Conservation (phyloP, 2,888 invertebrate species). For the Dryobota labecula region DNA sequence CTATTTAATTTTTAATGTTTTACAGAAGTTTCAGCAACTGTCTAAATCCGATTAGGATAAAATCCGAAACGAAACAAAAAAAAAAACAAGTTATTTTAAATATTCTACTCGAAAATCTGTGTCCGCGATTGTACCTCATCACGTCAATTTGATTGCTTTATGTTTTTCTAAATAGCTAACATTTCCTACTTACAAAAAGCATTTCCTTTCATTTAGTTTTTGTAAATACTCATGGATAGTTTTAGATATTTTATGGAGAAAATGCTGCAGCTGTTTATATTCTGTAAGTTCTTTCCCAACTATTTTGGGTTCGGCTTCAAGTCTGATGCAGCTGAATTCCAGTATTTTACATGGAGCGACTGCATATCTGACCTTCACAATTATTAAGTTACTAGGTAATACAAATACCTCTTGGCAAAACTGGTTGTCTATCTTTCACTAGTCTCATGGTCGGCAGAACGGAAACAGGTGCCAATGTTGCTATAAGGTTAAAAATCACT, state of each 20-base stretch:
- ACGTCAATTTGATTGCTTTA: neutral
- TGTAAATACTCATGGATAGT: conserved; percentile 23
- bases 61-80: neutral
- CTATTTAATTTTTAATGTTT: neutral
- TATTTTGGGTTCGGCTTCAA: too few species aligned
- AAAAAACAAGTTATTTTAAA: conserved; percentile 3
- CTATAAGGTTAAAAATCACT: too few species aligned
- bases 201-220: conserved; percentile 19
- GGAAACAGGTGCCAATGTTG: too few species aligned
- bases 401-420: too few species aligned
- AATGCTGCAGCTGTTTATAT: conserved; percentile 34
- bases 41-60: neutral
- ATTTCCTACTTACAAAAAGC: neutral
- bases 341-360: too few species aligned
- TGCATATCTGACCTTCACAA: too few species aligned
- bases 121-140: conserved; percentile 26
- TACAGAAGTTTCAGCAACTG: neutral
- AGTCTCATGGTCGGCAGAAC: too few species aligned
- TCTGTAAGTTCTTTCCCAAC: conserved; percentile 32
- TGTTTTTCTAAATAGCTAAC: conserved; percentile 38
- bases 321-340: too few species aligned
- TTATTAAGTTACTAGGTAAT: too few species aligned
- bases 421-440: too few species aligned
- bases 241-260: neutral
- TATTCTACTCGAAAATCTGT: neutral